Evolutionary conservation across 2,113 vertebrate species (phyloP).

Genomic region (Neoarius graeffei): DNA sequence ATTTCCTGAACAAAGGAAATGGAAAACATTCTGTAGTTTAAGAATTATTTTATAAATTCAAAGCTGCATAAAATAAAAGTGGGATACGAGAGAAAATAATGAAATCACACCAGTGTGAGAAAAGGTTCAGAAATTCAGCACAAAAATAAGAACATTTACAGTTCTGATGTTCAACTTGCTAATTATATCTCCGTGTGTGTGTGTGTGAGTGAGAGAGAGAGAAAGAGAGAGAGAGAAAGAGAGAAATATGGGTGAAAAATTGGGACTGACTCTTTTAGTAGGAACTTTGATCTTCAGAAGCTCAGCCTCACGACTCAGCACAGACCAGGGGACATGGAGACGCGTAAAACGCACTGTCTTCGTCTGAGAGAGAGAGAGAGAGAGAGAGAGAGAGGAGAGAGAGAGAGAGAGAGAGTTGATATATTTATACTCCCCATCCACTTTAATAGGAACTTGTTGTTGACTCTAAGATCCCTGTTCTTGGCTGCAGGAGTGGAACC

Average conservation of each 20-base stretch:
- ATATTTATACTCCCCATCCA: no score
- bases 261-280: conserved; percentile 86
- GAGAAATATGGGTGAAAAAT: background rate
- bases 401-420: no score
- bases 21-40: background rate
- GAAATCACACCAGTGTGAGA: background rate
- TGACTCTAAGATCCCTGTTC: no score
- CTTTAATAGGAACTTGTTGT: no score
- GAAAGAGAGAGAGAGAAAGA: background rate
- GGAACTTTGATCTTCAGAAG: conserved; percentile 97
- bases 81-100: background rate
- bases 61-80: background rate
- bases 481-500: no score
- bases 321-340: conserved; percentile 92
- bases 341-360: conserved; percentile 77
- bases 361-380: background rate
- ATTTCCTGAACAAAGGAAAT: background rate
- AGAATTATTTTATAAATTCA: background rate
- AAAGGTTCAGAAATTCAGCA: background rate
- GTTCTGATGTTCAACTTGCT: background rate
- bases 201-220: background rate
- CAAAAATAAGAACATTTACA: background rate
- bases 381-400: no score
- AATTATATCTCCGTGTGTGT: background rate
- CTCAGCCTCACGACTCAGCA: conserved; percentile 93